These are phyloP conservation scores for Podarcis cretensis DNA, from an alignment of 2,113 vertebrate genomes.

Conservation along the genomic window DNA sequence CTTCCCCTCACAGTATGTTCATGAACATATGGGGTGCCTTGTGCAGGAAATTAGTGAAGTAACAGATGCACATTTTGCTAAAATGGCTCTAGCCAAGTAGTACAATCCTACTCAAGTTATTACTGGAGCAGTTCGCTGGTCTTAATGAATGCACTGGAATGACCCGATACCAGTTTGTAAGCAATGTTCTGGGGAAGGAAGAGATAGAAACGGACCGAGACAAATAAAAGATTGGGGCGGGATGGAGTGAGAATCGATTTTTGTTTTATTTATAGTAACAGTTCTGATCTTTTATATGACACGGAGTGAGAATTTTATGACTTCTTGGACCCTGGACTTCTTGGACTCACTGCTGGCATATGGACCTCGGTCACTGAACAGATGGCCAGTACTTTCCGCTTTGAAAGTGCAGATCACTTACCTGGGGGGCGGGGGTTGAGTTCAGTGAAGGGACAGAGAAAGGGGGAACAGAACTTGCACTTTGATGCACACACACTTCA, in stretches of 20 bases:
- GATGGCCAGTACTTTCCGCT: neutral
- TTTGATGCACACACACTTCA: neutral
- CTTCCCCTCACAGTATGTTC: neutral
- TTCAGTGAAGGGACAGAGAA: neutral
- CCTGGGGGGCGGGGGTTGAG: too few relatives aligned
- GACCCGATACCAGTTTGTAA: neutral
- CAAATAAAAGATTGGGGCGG: neutral
- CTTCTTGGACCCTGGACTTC: neutral
- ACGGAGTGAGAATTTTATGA: neutral
- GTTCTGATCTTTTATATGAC: neutral
- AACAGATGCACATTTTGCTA: conserved; percentile 24
- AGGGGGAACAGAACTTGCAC: neutral
- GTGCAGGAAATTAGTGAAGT: neutral
- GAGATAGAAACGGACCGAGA: neutral
- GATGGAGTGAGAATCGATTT: neutral
- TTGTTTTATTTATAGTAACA: neutral
- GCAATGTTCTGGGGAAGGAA: neutral
- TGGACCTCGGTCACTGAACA: neutral
- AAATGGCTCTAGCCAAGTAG: neutral
- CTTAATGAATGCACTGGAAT: neutral
- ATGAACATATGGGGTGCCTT: neutral
- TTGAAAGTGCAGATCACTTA: neutral
- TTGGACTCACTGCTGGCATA: neutral
- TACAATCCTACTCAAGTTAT: neutral
- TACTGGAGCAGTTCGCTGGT: neutral